Percentiles rank a stretch among this genome's conserved stretches.
These are phyloP conservation scores for Drosophila kuntzei DNA, from an alignment of 2,888 invertebrate genomes.

Conservation along the genomic window DNA sequence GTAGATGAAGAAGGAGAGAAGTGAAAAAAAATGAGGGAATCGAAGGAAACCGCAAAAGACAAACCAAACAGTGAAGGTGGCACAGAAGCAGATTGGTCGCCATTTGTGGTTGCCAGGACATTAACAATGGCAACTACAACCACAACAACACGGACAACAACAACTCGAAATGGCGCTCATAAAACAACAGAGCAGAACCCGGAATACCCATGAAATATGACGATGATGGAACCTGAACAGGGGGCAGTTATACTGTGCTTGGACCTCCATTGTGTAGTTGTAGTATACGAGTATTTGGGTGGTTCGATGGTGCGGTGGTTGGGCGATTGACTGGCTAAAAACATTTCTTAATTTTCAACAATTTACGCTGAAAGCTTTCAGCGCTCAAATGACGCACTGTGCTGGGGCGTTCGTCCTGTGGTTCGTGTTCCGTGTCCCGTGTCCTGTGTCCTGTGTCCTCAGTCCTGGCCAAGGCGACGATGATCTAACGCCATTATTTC, in stretches of 20 bases:
- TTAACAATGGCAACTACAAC: slow-evolving; percentile 73
- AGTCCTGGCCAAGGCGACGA: slow-evolving; percentile 65
- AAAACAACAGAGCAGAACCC: slow-evolving; percentile 72
- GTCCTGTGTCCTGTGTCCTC: slow-evolving; percentile 3
- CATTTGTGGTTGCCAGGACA: slow-evolving; percentile 81
- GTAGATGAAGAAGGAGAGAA: slow-evolving; percentile 3
- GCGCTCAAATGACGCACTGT: slow-evolving; percentile 77
- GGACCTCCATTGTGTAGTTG: slow-evolving; percentile 32
- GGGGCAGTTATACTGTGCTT: slow-evolving; percentile 30
- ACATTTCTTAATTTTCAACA: slow-evolving; percentile 83
- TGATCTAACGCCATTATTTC: slow-evolving; percentile 81
- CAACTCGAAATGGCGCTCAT: slow-evolving; percentile 71
- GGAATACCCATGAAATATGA: slow-evolving; percentile 75
- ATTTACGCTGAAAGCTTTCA: slow-evolving; percentile 81
- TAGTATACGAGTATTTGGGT: slow-evolving; percentile 14
- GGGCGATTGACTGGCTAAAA: slow-evolving; percentile 44
- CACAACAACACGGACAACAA: slow-evolving; percentile 31
- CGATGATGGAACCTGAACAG: slow-evolving; percentile 57
- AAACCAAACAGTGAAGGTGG: slow-evolving; percentile 46
- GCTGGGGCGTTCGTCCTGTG: slow-evolving; percentile 25
- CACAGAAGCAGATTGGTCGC: slow-evolving; percentile 64
- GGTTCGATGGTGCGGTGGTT: slow-evolving; percentile 25
- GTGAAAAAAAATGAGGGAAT: slow-evolving; percentile 16
- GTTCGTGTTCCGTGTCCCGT: slow-evolving; percentile 15
- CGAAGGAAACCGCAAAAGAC: slow-evolving; percentile 54